Base-by-base conservation (phyloP, 2,888 invertebrate genomes). In the Atrina japonica region DNA sequence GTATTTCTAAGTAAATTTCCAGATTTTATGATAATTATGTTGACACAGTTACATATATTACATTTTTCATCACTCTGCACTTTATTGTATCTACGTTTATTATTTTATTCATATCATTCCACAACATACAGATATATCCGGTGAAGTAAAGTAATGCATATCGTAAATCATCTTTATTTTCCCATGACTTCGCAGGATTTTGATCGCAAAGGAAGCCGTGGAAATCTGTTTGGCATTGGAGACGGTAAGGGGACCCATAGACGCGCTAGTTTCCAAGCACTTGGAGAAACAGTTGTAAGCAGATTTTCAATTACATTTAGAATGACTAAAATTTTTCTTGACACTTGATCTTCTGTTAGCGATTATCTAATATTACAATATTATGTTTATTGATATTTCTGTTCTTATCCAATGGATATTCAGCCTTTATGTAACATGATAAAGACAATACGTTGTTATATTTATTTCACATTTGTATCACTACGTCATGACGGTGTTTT, bases 211-310 rank as follows among this genome's bases (percentile, higher is more conserved):
- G 86, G 88, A 16, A 87, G 86, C 66, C 80, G 84, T 58, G 84
- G 85, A 60, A 82, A 84, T n/a, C 74, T 82, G 25, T 76, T 87
- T 35, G 85, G 84, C 5, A 71, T 86, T 25, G 78, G 81, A 2
- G 84, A 85, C 3, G 68, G 59, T 3, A 63, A 69, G 52, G 73
- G 71, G 35, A 75, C 70, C 23, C 86, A 83, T 59, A 73, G 89
- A 60, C 69, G 89, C 55, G 87, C 88, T 16, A 88, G 88, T 68
- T 89, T 89, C 71, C 88, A 88, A 70, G 86, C 87, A 29, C 82
- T 89, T 70, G 88, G 89, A n/a, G 89, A 89, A 72, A 88, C 87
- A 75, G 86, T 88, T 77, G 88, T 88, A 78, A 52, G 35, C 6
- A 18, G 9, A 23, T 6, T 21, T 21, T 30, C 3, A 1, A 11